Evolutionary conservation across 2,888 invertebrate genomes (phyloP), one percentile per base, ranked within the genome.

Genomic region (Heliconius aoede): DNA sequence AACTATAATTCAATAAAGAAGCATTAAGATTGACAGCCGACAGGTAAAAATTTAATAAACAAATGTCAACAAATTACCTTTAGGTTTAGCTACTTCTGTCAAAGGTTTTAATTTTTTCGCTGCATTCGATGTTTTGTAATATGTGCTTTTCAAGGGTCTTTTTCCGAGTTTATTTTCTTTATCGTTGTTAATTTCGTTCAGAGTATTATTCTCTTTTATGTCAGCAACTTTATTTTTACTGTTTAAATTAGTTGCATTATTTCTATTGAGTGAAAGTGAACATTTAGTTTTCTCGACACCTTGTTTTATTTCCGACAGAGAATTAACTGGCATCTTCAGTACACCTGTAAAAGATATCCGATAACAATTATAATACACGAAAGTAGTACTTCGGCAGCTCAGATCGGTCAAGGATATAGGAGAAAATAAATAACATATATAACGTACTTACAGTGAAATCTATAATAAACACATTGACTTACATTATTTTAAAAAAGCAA

Each of bases 291-390:
- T 94, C 79, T 89, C 90, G 82, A 88, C 90, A 88, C 90, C 89
- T 90, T 91, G 91, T 90, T 91, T 93, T 84, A 89, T 90, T 90
- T 91, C 89, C 79, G 87, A 86, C 81, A 90, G 87, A 88, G 90
- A 91, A 85, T 93, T 93, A 90, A 93, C 91, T 93, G 93, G 94
- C 94, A 95, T 95, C 94, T 94, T 94, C 94, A 93, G 94, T 85
- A 92, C 87, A 93, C 94, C 94, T 95, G 90, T 21, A 89, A 92
- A 18, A 82, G 80, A 74, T 73, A 81, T 81, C 78, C 62, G 80
- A 61, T 71, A 79, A 40, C 69, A 68, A 51, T n/a, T 71, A 65
- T 51, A 40, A 28, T 65, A 76, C 13, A 72, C 40, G 61, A 72
- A 71, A 75, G 71, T 55, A 83, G 55, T 61, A 90, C 88, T 90